Percentiles rank a stretch among this genome's conserved stretches.
Evolutionary conservation across 2,888 invertebrate genomes (phyloP).

Genomic region (Drosophila nigricruria): DNA sequence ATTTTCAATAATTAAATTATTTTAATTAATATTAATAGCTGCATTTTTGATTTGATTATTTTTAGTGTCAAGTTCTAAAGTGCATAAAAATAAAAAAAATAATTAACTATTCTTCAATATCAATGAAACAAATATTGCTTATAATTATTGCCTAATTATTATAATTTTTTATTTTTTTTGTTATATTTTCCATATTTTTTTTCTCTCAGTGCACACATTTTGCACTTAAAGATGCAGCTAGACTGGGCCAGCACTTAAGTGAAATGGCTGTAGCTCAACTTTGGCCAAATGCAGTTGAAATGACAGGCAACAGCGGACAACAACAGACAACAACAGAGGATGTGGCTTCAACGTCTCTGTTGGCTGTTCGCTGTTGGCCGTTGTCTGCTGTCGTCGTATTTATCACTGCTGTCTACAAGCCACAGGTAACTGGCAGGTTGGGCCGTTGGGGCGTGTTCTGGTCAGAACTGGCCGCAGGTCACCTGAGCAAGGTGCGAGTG

Average conservation of each 20-base stretch:
- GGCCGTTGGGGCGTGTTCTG: conserved; percentile 33
- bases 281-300: conserved; percentile 73
- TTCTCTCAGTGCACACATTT: conserved; percentile 34
- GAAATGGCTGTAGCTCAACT: conserved; percentile 70
- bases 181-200: not conserved
- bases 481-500: conserved; percentile 52
- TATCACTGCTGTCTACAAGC: conserved; percentile 68
- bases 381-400: conserved; percentile 71
- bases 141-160: not conserved
- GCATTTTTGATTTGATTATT: not conserved
- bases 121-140: not conserved
- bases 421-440: conserved; percentile 10
- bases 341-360: conserved; percentile 26
- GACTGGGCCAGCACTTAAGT: conserved; percentile 66
- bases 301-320: conserved; percentile 57
- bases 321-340: conserved; percentile 20
- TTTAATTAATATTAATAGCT: not conserved
- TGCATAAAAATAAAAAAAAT: not conserved
- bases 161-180: not conserved
- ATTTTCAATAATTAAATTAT: not conserved
- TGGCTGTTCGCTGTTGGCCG: conserved; percentile 19
- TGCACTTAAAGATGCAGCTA: conserved; percentile 34
- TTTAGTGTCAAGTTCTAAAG: not conserved
- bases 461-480: conserved; percentile 66
- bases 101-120: too few species aligned